Conservation (phyloP, 2,797 vertebrate species). For the Arnoldichthys spilopterus region DNA sequence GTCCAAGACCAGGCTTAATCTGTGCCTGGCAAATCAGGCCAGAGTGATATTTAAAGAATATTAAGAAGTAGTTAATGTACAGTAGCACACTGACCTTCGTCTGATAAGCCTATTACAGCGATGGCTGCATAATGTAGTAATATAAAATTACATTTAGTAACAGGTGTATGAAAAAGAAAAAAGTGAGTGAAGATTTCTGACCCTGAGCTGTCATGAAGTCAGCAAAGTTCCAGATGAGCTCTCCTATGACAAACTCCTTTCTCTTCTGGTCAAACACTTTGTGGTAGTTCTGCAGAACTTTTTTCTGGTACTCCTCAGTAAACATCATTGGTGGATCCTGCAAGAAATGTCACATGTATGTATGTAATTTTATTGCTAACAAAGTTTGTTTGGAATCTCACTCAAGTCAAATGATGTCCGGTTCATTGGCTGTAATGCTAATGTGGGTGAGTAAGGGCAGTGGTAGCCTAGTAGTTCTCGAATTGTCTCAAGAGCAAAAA, state of each 20-base stretch:
- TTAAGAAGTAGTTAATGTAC: constrained; percentile 3
- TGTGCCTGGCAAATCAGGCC: constrained; percentile 3
- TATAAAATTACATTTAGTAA: background rate
- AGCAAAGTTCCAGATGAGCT: constrained; percentile 98
- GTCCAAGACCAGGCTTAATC: background rate
- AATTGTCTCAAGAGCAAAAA: too few relatives aligned
- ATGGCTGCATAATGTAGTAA: background rate
- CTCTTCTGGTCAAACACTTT: constrained; percentile 87
- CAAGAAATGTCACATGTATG: background rate
- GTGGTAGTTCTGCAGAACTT: constrained; percentile 85
- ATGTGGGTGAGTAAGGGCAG: too few relatives aligned
- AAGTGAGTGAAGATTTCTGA: constrained; percentile 64
- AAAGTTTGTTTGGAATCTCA: too few relatives aligned
- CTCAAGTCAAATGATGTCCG: too few relatives aligned
- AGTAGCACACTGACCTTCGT: background rate
- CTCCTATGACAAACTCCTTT: constrained; percentile 88
- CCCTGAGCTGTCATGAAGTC: constrained; percentile 95
- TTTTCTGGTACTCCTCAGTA: constrained; percentile 91
- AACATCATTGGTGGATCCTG: constrained; percentile 96
- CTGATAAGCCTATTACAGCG: background rate
- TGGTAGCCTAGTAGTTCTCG: too few relatives aligned
- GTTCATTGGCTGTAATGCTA: too few relatives aligned
- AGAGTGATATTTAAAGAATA: constrained; percentile 31
- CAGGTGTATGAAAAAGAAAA: background rate
- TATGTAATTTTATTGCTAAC: too few relatives aligned